Conservation (phyloP, 2,113 vertebrate genomes). For the Columba janthina region DNA sequence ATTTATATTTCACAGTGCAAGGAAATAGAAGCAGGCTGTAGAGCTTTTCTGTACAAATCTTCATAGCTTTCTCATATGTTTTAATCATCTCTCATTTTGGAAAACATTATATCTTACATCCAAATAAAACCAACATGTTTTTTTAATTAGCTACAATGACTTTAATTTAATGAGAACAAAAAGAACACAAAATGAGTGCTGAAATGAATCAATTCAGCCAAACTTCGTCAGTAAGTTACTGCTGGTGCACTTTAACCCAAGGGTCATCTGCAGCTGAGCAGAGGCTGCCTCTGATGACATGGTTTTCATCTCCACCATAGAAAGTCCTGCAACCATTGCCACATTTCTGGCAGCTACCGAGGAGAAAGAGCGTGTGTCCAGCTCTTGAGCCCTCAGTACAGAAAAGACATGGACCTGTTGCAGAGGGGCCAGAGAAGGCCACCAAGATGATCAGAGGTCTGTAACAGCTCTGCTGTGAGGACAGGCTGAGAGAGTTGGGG, state of each 20-base stretch:
- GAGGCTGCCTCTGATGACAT: neutral
- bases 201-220: neutral
- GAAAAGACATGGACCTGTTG: no score
- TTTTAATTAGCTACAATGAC: slow-evolving; percentile 30
- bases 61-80: neutral
- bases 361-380: neutral
- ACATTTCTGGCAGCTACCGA: neutral
- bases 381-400: no score
- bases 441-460: no score
- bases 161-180: slow-evolving; percentile 16
- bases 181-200: neutral
- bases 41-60: neutral
- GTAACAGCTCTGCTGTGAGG: no score
- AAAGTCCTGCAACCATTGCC: neutral
- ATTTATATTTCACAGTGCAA: neutral
- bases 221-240: neutral
- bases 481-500: no score
- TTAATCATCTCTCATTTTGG: slow-evolving; percentile 19
- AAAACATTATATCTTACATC: neutral
- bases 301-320: neutral
- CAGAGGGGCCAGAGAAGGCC: no score
- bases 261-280: neutral
- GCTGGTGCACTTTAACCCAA: accelerated
- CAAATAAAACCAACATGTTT: neutral
- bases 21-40: neutral